These are phyloP conservation scores for Micronycteris hirsuta DNA, from an alignment of 2,113 vertebrate species.

Conservation along the genomic window DNA sequence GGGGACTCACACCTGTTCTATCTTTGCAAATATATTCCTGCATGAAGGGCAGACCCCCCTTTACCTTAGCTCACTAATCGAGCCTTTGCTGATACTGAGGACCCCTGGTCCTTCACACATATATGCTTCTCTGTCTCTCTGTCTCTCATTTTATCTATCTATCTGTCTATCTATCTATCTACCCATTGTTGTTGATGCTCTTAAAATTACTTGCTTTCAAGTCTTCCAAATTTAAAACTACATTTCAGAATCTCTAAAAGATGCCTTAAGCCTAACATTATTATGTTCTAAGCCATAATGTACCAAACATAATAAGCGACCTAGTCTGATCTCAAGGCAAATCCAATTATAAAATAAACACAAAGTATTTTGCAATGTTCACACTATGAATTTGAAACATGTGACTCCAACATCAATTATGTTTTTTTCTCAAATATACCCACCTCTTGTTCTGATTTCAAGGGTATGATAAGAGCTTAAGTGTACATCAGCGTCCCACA, in stretches of 20 bases:
- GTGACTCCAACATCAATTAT: not conserved
- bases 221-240: not conserved
- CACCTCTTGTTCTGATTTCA: not conserved
- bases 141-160: not conserved
- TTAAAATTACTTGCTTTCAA: not conserved
- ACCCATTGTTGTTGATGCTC: not conserved
- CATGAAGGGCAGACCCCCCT: not conserved
- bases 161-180: not conserved
- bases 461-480: not conserved
- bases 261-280: not conserved
- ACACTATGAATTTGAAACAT: not conserved
- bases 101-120: not conserved
- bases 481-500: not conserved
- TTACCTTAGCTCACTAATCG: not conserved
- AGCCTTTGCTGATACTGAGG: not conserved
- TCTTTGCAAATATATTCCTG: constrained; percentile 17
- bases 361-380: not conserved
- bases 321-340: not conserved
- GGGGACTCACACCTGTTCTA: constrained; percentile 34
- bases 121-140: not conserved
- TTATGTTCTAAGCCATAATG: not conserved
- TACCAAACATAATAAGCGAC: not conserved
- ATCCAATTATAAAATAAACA: constrained; percentile 26
- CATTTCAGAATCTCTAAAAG: not conserved
- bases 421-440: not conserved